Base-by-base conservation (phyloP, 1,140 invertebrate species). In the Drosophila lini region DNA sequence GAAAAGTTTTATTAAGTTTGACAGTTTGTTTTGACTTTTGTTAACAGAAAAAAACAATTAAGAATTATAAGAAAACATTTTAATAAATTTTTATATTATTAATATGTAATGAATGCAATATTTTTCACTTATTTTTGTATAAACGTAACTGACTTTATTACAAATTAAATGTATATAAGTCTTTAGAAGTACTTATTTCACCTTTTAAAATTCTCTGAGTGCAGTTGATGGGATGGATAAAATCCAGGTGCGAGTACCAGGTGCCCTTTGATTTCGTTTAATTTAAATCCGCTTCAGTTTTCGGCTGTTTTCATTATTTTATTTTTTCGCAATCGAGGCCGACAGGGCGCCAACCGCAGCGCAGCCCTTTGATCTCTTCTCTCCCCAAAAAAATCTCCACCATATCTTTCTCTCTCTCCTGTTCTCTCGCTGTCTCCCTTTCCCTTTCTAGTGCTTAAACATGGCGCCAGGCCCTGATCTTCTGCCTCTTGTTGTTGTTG, bases 321-420 rank as follows among this genome's bases (percentile, higher is more conserved):
- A n/a, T 19, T 25, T 84, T 86, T 88, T 81, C 83, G 84, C 82
- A 86, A 86, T 88, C 67, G 65, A 61, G 70, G 59, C 45, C 67
- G 74, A 74, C 70, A 74, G 70, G 81, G 68, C 81, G 81, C 67
- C 78, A 76, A 74, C 42, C 38, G 60, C 58, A 56, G 58, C 52
- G 63, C 59, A 73, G 74, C 82, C 70, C 82, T 86, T 86, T 86
- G 83, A 86, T 86, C 82, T 86, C 75, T 78, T 58, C 57, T 53
- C 71, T 76, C 53, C 34, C 64, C 36, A 53, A 36, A 53, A 48
- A 22, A 53, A 48, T 11, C 11, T 19, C 19, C 44, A 7, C 19
- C 41, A 47, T 11, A 25, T 19, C 44, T 6, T 22, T 15, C 32
- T 31, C 13, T 31, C 38, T 34, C 38, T 47, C 48, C 15, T 10